Conservation (phyloP, 2,888 invertebrate species). For the Catocala nupta region DNA sequence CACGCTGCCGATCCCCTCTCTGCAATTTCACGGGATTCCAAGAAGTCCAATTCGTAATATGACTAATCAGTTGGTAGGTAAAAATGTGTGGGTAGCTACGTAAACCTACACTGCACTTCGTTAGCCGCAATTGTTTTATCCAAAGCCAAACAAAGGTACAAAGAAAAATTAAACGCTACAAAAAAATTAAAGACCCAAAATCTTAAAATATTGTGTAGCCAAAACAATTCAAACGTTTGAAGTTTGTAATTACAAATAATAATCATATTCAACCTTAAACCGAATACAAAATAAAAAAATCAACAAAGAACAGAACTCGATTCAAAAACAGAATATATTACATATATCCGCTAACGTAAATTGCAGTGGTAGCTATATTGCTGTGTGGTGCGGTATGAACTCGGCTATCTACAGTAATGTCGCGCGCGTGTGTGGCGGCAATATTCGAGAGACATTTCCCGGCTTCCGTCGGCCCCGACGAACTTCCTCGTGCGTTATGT, state of each 20-base stretch:
- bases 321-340: constrained; percentile 26
- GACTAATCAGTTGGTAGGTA: constrained; percentile 53
- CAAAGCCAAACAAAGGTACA: neutral
- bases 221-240: no score
- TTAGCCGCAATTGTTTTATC: neutral
- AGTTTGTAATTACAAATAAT: no score
- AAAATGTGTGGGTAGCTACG: constrained; percentile 23
- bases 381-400: constrained; percentile 40
- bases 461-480: constrained; percentile 61
- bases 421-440: constrained; percentile 38
- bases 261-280: neutral
- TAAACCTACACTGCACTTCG: constrained; percentile 5
- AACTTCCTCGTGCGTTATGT: constrained; percentile 69
- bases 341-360: constrained; percentile 14
- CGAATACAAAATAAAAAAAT: neutral
- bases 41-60: constrained; percentile 63
- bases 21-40: constrained; percentile 70
- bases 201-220: no score
- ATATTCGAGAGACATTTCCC: constrained; percentile 62
- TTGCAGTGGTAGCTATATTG: constrained; percentile 44
- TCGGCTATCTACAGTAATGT: constrained; percentile 41
- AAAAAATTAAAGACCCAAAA: no score
- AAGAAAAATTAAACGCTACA: neutral
- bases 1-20: constrained; percentile 73
- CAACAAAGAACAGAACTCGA: neutral